Conservation (phyloP, 2,888 invertebrate species). For the Aleiodes testaceus region DNA sequence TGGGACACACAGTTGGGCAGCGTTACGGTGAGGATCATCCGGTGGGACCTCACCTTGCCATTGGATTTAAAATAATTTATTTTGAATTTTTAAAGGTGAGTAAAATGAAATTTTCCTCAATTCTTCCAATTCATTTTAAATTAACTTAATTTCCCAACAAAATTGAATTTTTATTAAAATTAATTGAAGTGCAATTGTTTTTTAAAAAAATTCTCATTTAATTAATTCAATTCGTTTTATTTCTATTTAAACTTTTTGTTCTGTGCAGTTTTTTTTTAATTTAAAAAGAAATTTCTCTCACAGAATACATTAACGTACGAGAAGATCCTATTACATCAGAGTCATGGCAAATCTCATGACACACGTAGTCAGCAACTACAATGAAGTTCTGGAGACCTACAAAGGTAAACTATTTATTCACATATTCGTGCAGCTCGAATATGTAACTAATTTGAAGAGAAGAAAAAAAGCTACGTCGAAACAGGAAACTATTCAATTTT, state of each 20-base stretch:
- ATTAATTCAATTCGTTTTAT: neutral
- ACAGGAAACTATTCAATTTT: too few species aligned
- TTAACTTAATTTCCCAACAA: too few species aligned
- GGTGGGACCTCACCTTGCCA: neutral
- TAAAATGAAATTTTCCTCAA: too few species aligned
- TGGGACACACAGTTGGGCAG: conserved; percentile 38
- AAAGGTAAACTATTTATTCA: conserved; percentile 69
- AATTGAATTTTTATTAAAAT: too few species aligned
- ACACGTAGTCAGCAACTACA: conserved; percentile 75
- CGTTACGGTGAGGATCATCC: conserved; percentile 20
- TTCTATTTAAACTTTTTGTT: neutral
- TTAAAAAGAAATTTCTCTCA: conserved; percentile 6
- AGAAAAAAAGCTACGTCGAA: too few species aligned
- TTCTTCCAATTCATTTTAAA: neutral
- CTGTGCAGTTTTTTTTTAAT: neutral
- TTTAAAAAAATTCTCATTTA: neutral
- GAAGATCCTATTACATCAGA: conserved; percentile 42
- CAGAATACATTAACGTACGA: neutral
- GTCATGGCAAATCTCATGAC: conserved; percentile 74
- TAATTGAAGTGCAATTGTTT: too few species aligned
- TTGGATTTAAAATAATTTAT: neutral
- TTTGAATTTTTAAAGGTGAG: too few species aligned
- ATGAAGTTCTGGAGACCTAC: conserved; percentile 73
- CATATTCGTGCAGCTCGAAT: too few species aligned
- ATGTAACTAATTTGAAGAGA: too few species aligned